Conservation (phyloP, 2,113 vertebrate genomes). For the Chinchilla lanigera region DNA sequence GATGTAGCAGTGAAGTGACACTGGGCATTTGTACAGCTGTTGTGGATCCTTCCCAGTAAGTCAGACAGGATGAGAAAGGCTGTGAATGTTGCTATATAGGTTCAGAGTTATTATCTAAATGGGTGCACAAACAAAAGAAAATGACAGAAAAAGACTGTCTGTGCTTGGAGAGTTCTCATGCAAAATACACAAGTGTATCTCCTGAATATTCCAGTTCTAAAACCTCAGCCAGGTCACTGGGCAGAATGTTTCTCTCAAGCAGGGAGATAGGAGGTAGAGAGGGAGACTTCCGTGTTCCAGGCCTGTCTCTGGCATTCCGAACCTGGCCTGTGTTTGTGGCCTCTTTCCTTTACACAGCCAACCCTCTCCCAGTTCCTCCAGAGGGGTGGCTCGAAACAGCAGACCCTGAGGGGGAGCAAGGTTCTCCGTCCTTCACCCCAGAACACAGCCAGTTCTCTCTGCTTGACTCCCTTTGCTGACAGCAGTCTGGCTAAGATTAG, state of each 20-base stretch:
- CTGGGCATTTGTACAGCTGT: fast-evolving
- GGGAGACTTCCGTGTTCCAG: no score
- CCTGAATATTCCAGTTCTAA: background rate
- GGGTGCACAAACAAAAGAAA: background rate
- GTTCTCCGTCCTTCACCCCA: background rate
- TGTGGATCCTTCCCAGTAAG: no score
- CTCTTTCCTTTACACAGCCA: background rate
- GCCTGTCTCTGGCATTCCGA: background rate
- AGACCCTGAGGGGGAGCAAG: background rate
- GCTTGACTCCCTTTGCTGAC: background rate
- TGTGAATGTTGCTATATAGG: fast-evolving
- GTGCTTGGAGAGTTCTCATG: background rate
- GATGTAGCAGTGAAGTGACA: fast-evolving
- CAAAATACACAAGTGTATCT: background rate
- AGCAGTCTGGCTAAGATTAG: background rate
- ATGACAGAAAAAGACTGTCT: background rate
- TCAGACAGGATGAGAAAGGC: background rate
- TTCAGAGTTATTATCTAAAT: background rate
- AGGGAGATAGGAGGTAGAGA: background rate
- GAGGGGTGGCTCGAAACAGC: background rate
- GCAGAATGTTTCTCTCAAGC: background rate
- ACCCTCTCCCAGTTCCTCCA: background rate
- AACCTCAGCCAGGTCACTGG: background rate
- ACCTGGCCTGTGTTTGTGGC: background rate
- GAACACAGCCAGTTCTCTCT: background rate